Base-by-base conservation (phyloP, 2,797 vertebrate genomes). In the Enteromius radiatus region DNA sequence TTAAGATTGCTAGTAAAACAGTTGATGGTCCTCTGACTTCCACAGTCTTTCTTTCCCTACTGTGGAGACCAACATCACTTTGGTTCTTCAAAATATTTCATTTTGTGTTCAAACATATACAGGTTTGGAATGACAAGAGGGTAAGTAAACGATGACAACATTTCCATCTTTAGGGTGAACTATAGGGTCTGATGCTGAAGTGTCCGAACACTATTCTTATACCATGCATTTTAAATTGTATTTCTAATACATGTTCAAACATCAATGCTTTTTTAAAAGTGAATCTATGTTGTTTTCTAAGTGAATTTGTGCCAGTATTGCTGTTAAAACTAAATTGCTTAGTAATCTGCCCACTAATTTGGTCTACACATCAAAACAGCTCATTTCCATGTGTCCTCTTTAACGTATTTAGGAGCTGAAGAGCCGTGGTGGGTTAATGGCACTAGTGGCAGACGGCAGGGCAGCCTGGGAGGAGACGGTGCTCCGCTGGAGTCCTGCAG, bases 401-500 rank as follows among this genome's bases (percentile, higher is more conserved):
- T 52, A 59, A 59, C 38, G 14, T 81, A 36, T 76, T 36, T 31
- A 78, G 61, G 69, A 68, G 47, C 59, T 74, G n/a, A 61, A 67
- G 71, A 43, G 36, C 14, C 2, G 1, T 21, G 56, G 63, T 68
- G 70, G 26, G 26, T 52, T 78, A 43, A 47, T 45, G 21, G 47
- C 28, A 54, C 59, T 70, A 41, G 63, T 43, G 80, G 47, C 75
- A 84, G 76, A 71, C 78, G 19, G 23, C 68, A 65, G 70, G 69
- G 17, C 41, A 41, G 54, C 81, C 64, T 73, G 38, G 49, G 36
- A 80, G 71, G 80, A 75, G 76, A 82, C 56, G 1, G 33, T 31
- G 64, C 68, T 78, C 83, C 10, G 47, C n/a, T 45, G 70, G 76
- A 68, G 82, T 75, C 68, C 73, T 69, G 68, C 17, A 71, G 71